Evolutionary conservation across 2,797 vertebrate genomes (phyloP).

Genomic region (Pseudochaenichthys georgianus): DNA sequence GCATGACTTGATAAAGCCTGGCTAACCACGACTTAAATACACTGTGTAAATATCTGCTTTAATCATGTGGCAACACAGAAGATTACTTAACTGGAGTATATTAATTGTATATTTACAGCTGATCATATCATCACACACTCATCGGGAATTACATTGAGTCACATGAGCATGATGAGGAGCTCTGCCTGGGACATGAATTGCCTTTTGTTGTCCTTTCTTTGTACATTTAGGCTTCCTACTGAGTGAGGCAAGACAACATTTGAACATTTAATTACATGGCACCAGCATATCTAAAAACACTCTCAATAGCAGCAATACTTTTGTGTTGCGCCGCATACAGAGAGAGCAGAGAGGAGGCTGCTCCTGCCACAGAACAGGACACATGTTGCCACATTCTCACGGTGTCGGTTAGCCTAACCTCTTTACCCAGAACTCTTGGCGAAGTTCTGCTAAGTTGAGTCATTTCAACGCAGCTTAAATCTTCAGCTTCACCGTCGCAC

Average conservation of each 20-base stretch:
- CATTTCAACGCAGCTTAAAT: slow-evolving; percentile 70
- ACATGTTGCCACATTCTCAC: slow-evolving; percentile 77
- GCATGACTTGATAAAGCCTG: slow-evolving; percentile 21
- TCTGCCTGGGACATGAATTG: not conserved
- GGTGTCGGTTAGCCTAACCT: slow-evolving; percentile 79
- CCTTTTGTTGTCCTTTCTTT: not conserved
- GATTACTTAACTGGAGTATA: slow-evolving; percentile 22
- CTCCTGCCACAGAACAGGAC: slow-evolving; percentile 76
- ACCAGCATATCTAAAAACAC: not conserved
- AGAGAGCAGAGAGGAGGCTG: slow-evolving; percentile 40
- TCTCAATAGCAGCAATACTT: slow-evolving; percentile 27
- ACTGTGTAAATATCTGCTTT: slow-evolving; percentile 26
- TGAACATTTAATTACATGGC: slow-evolving; percentile 31
- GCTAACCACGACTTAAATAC: slow-evolving; percentile 30
- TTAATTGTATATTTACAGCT: slow-evolving; percentile 33
- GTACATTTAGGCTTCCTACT: slow-evolving; percentile 8
- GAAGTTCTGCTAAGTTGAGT: slow-evolving; percentile 82
- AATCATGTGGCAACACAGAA: slow-evolving; percentile 46
- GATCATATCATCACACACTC: slow-evolving; percentile 15
- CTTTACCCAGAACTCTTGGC: slow-evolving; percentile 80
- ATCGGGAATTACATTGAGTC: slow-evolving; percentile 32
- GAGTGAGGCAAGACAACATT: slow-evolving; percentile 29
- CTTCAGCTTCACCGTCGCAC: slow-evolving; percentile 73
- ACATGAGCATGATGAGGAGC: slow-evolving; percentile 20
- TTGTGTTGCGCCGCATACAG: not conserved